Evolutionary conservation across 2,888 invertebrate genomes (phyloP).

Genomic region (Acanthosepion lycidas): DNA sequence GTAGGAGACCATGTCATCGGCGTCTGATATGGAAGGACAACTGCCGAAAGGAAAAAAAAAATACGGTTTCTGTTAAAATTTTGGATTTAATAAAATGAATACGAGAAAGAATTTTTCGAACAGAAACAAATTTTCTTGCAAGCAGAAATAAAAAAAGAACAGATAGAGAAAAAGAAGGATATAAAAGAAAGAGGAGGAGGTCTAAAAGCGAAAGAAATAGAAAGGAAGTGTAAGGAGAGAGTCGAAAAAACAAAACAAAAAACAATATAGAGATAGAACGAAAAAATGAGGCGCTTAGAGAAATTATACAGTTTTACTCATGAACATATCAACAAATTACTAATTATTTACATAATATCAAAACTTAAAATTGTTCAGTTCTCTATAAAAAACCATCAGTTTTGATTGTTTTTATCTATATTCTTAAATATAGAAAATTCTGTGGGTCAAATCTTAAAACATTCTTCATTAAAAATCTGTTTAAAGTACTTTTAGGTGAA

Average conservation of each 20-base stretch:
- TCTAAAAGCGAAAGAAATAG: neutral
- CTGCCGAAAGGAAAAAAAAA: conserved; percentile 52
- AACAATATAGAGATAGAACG: neutral
- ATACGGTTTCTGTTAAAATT: neutral
- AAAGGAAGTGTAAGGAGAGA: neutral
- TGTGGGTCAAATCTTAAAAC: too few relatives aligned
- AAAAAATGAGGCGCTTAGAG: neutral
- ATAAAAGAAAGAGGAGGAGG: neutral
- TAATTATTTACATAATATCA: too few relatives aligned
- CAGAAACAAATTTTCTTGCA: neutral
- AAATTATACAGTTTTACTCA: too few relatives aligned
- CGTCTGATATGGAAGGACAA: conserved; percentile 62
- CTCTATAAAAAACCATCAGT: too few relatives aligned
- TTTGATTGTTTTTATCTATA: too few relatives aligned
- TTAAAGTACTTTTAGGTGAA: too few relatives aligned
- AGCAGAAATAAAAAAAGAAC: neutral
- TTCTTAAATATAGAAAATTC: too few relatives aligned
- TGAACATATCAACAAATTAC: too few relatives aligned
- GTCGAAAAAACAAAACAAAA: too few relatives aligned
- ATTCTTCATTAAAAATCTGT: too few relatives aligned
- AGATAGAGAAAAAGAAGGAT: neutral
- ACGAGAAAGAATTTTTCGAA: neutral
- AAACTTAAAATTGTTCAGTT: too few relatives aligned
- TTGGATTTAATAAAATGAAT: neutral
- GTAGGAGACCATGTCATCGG: conserved; percentile 49